These are phyloP conservation scores for Haliclona indistincta DNA, from an alignment of 37 sponge, comb jelly and placozoan genomes.

Conservation along the genomic window DNA sequence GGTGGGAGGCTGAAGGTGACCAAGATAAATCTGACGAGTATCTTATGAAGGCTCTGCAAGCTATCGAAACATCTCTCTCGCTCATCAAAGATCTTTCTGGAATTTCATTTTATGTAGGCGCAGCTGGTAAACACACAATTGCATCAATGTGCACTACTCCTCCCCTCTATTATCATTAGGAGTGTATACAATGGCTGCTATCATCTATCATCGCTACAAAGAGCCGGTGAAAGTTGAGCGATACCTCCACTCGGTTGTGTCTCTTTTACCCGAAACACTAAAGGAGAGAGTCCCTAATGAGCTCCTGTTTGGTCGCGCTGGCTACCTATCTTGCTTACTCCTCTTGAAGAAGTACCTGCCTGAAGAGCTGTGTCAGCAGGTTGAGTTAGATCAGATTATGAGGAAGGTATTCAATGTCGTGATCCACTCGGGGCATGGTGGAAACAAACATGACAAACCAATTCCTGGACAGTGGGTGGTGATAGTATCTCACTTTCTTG, in stretches of 20 bases:
- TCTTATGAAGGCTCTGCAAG: conserved; percentile 14
- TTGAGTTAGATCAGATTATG: not conserved
- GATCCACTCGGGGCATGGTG: conserved; percentile 15
- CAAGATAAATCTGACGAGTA: conserved; percentile 9
- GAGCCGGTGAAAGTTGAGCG: conserved; percentile 17
- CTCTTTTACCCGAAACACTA: not conserved
- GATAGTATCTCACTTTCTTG: not conserved
- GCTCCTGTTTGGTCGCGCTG: conserved; percentile 65
- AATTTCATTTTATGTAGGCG: conserved; percentile 41
- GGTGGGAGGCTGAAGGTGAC: conserved; percentile 17
- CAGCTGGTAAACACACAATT: conserved; percentile 22
- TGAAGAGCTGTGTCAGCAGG: not conserved
- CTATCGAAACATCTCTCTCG: conserved; percentile 18
- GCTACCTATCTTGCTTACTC: conserved; percentile 59
- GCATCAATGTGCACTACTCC: not conserved
- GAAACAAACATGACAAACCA: not conserved
- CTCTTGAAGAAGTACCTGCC: conserved; percentile 49
- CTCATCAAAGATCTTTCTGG: not conserved
- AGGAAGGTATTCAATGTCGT: conserved; percentile 43
- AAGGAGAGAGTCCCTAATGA: conserved; percentile 34
- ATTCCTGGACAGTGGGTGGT: not conserved
- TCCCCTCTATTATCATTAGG: not conserved
- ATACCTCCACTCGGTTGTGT: conserved; percentile 9
- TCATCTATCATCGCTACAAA: conserved; percentile 17
- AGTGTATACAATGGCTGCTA: conserved; percentile 20